Conservation (phyloP, 2,888 invertebrate genomes). For the Diaphora mendica region DNA sequence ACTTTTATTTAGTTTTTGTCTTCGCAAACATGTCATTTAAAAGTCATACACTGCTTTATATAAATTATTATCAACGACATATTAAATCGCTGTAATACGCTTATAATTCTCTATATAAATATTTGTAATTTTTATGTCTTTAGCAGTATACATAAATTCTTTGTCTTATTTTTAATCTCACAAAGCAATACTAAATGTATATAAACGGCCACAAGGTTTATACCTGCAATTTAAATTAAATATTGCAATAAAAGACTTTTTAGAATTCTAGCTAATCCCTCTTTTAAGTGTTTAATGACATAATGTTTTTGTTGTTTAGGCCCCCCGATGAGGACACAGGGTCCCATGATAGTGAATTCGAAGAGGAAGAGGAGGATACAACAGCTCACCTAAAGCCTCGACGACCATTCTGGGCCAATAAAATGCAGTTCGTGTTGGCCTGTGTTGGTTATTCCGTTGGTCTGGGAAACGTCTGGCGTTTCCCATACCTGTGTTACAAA, state of each 20-base stretch:
- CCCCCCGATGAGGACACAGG: slow-evolving; percentile 91
- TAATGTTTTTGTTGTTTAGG: slow-evolving; percentile 70
- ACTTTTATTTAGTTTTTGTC: slow-evolving; percentile 49
- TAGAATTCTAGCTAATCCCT: not conserved
- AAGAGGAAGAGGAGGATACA: slow-evolving; percentile 90
- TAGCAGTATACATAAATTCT: not conserved
- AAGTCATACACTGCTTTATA: slow-evolving; percentile 54
- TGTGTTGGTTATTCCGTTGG: slow-evolving; percentile 96
- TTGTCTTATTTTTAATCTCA: not conserved
- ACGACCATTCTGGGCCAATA: slow-evolving; percentile 95
- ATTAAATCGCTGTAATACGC: slow-evolving; percentile 52
- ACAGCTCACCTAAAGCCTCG: slow-evolving; percentile 91
- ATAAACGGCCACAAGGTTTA: not conserved
- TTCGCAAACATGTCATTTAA: slow-evolving; percentile 68
- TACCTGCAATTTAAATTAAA: not conserved
- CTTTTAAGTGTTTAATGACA: not conserved
- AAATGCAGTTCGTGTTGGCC: slow-evolving; percentile 95
- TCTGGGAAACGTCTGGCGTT: slow-evolving; percentile 96
- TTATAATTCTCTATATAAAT: slow-evolving; percentile 46
- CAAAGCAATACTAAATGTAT: not conserved
- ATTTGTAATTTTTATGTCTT: slow-evolving; percentile 36
- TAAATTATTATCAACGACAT: slow-evolving; percentile 61
- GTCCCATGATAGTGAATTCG: slow-evolving; percentile 91
- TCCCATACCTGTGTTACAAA: slow-evolving; percentile 96
- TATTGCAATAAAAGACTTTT: not conserved